A percentile compares a stretch with the other conserved stretches of the same genome.
These are phyloP conservation scores for Brenthis hecate DNA, from an alignment of 2,888 invertebrate species.

Conservation along the genomic window DNA sequence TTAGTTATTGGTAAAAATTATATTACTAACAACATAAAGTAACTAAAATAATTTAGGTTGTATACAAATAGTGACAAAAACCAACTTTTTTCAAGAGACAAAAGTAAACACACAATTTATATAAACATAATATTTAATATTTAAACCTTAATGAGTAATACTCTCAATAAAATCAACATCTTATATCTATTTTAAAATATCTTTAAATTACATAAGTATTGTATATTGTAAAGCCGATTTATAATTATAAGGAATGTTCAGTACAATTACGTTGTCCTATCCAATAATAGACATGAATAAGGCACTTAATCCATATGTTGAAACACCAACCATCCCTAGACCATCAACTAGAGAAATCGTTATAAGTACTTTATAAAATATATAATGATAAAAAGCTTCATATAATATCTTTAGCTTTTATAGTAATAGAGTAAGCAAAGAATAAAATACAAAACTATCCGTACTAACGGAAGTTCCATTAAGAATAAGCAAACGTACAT, in stretches of 20 bases:
- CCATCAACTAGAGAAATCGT: conserved; percentile 26
- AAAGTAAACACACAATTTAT: conserved; percentile 40
- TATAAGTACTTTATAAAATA: conserved; percentile 22
- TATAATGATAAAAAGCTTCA: not conserved
- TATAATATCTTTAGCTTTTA: conserved; percentile 2
- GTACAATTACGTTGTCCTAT: conserved; percentile 56
- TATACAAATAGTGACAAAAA: not conserved
- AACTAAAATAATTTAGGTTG: no score
- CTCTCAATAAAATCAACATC: conserved; percentile 73
- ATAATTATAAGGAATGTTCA: conserved; percentile 75
- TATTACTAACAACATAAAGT: no score
- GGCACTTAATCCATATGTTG: conserved; percentile 49
- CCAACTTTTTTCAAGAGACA: not conserved
- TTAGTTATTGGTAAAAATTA: no score
- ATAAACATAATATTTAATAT: conserved; percentile 64
- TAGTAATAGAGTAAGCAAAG: conserved; percentile 4
- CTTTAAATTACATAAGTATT: conserved; percentile 50
- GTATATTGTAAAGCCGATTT: conserved; percentile 57
- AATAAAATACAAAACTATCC: conserved; percentile 5
- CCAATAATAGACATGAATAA: conserved; percentile 64
- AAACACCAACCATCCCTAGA: conserved; percentile 6
- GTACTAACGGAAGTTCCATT: not conserved
- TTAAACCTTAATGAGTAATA: conserved; percentile 70
- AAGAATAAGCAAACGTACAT: not conserved
- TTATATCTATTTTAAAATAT: conserved; percentile 63